phyloP scores from a whole-genome alignment of 2,888 invertebrate species.

The Acanthococcus lagerstroemiae region DNA sequence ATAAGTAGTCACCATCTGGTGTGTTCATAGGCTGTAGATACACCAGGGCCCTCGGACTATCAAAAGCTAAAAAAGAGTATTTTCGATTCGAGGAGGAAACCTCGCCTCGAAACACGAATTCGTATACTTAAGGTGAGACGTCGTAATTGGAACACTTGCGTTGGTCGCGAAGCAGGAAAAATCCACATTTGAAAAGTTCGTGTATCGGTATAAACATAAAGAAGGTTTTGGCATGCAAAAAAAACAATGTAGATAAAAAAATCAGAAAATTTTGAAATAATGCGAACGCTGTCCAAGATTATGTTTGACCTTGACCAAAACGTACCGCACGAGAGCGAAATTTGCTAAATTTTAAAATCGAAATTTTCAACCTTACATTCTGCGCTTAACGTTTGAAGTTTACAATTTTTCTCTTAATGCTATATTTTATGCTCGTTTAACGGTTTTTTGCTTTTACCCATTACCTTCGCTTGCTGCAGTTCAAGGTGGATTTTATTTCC shows the following conservation, averaged over 20 bases:
- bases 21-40: too few relatives aligned
- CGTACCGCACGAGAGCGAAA: conserved; percentile 4
- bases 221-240: too few relatives aligned
- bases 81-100: not conserved
- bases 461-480: conserved; percentile 16
- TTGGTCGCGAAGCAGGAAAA: conserved; percentile 16
- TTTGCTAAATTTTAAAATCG: conserved; percentile 3
- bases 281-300: conserved; percentile 3
- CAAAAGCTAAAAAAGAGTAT: not conserved
- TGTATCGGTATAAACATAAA: conserved; percentile 22
- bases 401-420: not conserved
- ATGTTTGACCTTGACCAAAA: conserved; percentile 23
- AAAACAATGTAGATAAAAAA: too few relatives aligned
- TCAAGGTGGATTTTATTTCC: conserved; percentile 25
- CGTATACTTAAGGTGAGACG: too few relatives aligned
- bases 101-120: too few relatives aligned
- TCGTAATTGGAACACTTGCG: not conserved
- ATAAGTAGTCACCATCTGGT: too few relatives aligned
- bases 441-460: conserved; percentile 12
- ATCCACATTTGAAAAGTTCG: conserved; percentile 18
- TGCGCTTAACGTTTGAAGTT: conserved; percentile 6
- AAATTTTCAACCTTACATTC: conserved; percentile 5
- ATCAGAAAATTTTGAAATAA: too few relatives aligned
- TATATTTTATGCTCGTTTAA: conserved; percentile 15
- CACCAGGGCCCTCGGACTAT: too few relatives aligned